A percentile compares a stretch with the other conserved stretches of the same genome.
Conservation (phyloP, 2,797 vertebrate genomes). For the Alcedo quadribrachys region DNA sequence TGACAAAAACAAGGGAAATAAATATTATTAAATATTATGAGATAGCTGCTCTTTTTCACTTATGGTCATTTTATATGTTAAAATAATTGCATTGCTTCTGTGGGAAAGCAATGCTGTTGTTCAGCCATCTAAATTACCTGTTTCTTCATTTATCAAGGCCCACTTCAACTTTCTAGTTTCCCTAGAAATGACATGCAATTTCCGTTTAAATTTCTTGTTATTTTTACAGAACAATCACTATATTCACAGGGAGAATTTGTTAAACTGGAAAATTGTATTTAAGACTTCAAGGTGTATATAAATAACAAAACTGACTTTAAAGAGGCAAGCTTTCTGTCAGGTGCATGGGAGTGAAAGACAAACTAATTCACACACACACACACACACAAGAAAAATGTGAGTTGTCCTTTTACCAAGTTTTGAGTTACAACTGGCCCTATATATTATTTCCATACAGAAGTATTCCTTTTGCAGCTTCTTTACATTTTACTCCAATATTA, state of each 20-base stretch:
- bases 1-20: constrained; percentile 17
- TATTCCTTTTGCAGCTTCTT: neutral
- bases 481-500: neutral
- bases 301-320: constrained; percentile 22
- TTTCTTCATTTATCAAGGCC: neutral
- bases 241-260: neutral
- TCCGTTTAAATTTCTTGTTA: neutral
- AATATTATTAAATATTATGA: neutral
- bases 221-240: neutral
- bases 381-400: neutral
- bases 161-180: neutral
- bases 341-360: neutral
- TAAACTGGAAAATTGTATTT: constrained; percentile 32
- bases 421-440: neutral
- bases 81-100: constrained; percentile 10
- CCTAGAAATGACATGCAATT: neutral
- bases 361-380: neutral
- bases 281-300: constrained; percentile 21
- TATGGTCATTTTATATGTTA: constrained; percentile 26
- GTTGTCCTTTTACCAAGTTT: constrained; percentile 3
- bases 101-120: neutral
- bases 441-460: neutral
- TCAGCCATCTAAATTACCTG: constrained; percentile 15
- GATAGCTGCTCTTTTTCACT: constrained; percentile 9
- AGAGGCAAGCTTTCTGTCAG: constrained; percentile 24